These are phyloP conservation scores for Gymnothorax javanicus DNA, from an alignment of 2,797 vertebrate species.

Conservation along the genomic window DNA sequence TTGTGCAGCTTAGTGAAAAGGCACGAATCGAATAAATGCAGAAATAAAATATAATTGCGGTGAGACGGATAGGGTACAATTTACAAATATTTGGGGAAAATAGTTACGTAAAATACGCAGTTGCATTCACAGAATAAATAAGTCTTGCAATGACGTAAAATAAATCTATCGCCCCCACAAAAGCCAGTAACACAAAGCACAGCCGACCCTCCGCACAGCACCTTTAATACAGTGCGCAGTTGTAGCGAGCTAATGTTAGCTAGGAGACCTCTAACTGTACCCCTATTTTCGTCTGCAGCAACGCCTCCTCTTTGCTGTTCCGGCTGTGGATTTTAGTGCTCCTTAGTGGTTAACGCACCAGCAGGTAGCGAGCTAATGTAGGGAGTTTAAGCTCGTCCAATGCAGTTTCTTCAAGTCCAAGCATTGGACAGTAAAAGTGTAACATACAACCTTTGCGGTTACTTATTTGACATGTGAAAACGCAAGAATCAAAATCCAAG, in stretches of 20 bases:
- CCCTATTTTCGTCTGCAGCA: constrained; percentile 74
- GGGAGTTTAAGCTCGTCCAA: constrained; percentile 49
- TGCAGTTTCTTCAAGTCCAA: not conserved
- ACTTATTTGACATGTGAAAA: not conserved
- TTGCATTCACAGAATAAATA: too few relatives aligned
- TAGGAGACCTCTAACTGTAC: constrained; percentile 37
- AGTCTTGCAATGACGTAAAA: too few relatives aligned
- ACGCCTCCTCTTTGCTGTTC: constrained; percentile 41
- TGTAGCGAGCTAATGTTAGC: not conserved
- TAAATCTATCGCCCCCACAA: not conserved
- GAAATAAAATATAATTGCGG: not conserved
- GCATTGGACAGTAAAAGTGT: not conserved
- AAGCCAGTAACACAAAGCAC: not conserved
- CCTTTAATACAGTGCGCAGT: not conserved
- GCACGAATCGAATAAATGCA: not conserved
- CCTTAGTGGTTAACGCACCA: not conserved
- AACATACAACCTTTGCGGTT: not conserved
- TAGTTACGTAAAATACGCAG: not conserved
- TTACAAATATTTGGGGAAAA: not conserved
- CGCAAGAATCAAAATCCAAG: too few relatives aligned
- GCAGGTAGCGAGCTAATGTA: constrained; percentile 11
- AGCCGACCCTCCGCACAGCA: not conserved
- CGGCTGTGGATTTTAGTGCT: constrained; percentile 17
- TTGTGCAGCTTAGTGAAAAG: not conserved
- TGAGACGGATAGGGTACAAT: too few relatives aligned